phyloP scores from a whole-genome alignment of 2,888 invertebrate genomes.

The Tetragonisca angustula region DNA sequence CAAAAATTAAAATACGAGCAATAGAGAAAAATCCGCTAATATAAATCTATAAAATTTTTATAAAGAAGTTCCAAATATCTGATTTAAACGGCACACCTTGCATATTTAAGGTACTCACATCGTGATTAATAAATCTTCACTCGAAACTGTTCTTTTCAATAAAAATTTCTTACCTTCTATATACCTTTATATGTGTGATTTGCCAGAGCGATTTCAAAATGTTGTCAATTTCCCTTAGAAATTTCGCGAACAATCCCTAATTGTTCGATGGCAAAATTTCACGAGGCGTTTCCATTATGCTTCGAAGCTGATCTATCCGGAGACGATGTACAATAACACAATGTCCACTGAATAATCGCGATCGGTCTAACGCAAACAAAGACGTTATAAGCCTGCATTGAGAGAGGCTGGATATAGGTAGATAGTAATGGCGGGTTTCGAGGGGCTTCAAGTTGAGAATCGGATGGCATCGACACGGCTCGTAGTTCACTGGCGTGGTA shows the following conservation, averaged over 20 bases:
- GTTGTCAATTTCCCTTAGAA: neutral
- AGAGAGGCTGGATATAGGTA: conserved; percentile 17
- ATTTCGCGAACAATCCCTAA: neutral
- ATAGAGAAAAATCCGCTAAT: too few relatives aligned
- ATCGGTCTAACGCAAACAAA: conserved; percentile 52
- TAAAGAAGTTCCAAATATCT: too few relatives aligned
- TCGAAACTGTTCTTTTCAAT: too few relatives aligned
- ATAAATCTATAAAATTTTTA: too few relatives aligned
- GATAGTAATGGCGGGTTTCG: conserved; percentile 22
- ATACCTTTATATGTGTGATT: too few relatives aligned
- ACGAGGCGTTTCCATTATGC: neutral
- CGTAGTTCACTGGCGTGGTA: neutral
- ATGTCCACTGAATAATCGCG: conserved; percentile 49
- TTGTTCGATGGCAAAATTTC: neutral
- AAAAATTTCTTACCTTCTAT: too few relatives aligned
- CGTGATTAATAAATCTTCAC: too few relatives aligned
- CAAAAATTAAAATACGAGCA: too few relatives aligned
- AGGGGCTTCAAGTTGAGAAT: conserved; percentile 16
- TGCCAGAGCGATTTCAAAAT: too few relatives aligned
- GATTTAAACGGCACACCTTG: too few relatives aligned
- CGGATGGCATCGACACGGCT: conserved; percentile 24
- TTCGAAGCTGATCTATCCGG: conserved; percentile 1
- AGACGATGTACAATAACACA: conserved; percentile 4
- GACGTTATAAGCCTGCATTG: conserved; percentile 34
- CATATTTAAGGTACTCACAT: too few relatives aligned